These are phyloP conservation scores for Apomyelois bistriatella DNA, from an alignment of 2,888 invertebrate genomes.

Conservation along the genomic window DNA sequence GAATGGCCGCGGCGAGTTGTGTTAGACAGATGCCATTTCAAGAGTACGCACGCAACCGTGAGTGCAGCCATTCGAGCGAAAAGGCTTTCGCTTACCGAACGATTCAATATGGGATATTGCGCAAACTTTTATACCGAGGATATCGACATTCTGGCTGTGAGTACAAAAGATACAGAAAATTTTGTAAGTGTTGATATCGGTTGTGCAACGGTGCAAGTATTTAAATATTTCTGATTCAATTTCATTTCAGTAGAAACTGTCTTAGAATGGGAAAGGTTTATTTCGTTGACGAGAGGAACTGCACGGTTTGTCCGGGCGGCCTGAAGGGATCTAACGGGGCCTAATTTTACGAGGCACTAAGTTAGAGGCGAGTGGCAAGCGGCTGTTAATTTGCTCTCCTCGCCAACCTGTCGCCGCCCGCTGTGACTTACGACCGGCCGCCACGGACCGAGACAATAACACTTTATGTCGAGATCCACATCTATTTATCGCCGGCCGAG, in stretches of 20 bases:
- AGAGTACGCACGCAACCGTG: constrained; percentile 43
- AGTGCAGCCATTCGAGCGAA: constrained; percentile 41
- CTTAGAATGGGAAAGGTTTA: constrained; percentile 52
- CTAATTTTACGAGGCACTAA: constrained; percentile 78
- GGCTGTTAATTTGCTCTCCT: constrained; percentile 73
- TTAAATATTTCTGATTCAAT: constrained; percentile 13
- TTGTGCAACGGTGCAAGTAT: neutral
- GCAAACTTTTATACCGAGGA: constrained; percentile 10
- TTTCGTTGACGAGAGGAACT: constrained; percentile 46
- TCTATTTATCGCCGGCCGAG: constrained; percentile 41
- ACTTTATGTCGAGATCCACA: constrained; percentile 47
- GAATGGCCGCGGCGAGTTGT: constrained; percentile 48
- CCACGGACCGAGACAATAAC: constrained; percentile 37
- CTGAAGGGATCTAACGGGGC: constrained; percentile 65
- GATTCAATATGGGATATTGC: constrained; percentile 14
- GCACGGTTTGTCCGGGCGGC: constrained; percentile 44
- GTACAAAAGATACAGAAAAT: neutral
- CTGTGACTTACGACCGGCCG: constrained; percentile 63
- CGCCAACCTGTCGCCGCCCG: constrained; percentile 71
- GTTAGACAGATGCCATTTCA: constrained; percentile 53
- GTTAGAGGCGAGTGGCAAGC: constrained; percentile 70
- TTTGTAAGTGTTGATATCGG: neutral
- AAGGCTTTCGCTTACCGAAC: constrained; percentile 34
- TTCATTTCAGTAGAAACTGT: constrained; percentile 37
- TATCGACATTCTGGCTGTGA: constrained; percentile 6